Conservation (phyloP, 2,888 invertebrate species). For the Drosophila anomalipes region DNA sequence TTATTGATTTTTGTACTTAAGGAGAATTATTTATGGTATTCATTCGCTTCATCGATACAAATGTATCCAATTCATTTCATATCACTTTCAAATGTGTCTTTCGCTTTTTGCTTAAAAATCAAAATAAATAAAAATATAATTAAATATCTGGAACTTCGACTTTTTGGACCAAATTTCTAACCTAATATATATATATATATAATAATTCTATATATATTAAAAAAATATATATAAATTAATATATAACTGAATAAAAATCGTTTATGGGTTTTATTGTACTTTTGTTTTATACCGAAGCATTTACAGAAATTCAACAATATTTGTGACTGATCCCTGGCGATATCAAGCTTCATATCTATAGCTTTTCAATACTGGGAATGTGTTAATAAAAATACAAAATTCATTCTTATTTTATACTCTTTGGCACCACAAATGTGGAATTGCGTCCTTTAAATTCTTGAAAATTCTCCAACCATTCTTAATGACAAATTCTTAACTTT, state of each 20-base stretch:
- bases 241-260: not conserved
- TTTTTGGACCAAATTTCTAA: not conserved
- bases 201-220: not conserved
- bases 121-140: not conserved
- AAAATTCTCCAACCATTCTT: not conserved
- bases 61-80: not conserved
- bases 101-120: not conserved
- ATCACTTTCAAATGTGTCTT: not conserved
- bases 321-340: not conserved
- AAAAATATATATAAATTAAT: not conserved
- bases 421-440: not conserved
- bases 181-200: not conserved
- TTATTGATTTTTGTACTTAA: not conserved
- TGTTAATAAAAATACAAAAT: conserved; percentile 2
- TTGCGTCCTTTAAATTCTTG: not conserved
- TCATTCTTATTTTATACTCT: not conserved
- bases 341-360: not conserved
- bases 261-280: not conserved
- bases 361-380: not conserved
- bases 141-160: not conserved
- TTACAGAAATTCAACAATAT: not conserved
- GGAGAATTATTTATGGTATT: not conserved
- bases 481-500: not conserved
- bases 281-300: not conserved
- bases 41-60: not conserved